Conservation (phyloP, 2,113 vertebrate species). For the Sinosuthora webbiana region DNA sequence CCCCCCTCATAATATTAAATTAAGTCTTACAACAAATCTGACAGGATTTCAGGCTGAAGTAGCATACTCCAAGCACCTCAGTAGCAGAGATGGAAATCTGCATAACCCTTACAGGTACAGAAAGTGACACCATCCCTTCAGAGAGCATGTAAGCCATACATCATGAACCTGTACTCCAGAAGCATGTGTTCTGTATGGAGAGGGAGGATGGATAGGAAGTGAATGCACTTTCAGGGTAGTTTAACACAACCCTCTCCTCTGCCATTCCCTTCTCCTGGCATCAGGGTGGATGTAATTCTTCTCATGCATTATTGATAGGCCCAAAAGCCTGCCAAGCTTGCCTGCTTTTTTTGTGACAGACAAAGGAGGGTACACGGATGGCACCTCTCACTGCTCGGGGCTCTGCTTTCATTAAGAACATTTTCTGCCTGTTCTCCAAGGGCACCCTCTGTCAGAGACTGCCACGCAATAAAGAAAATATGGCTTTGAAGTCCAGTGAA, state of each 20-base stretch:
- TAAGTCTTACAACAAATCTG: background rate
- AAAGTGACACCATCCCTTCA: background rate
- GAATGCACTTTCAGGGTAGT: background rate
- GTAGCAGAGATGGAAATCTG: background rate
- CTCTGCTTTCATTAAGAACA: slow-evolving; percentile 73
- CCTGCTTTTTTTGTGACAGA: slow-evolving; percentile 69
- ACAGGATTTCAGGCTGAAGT: background rate
- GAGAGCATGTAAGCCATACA: background rate
- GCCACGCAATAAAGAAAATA: slow-evolving; percentile 40
- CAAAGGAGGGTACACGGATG: slow-evolving; percentile 70
- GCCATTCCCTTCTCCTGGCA: slow-evolving; percentile 56
- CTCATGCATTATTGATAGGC: slow-evolving; percentile 83
- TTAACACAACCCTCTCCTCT: slow-evolving; percentile 28
- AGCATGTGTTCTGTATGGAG: background rate
- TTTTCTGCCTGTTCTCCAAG: slow-evolving; percentile 69
- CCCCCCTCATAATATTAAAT: background rate
- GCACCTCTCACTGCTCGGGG: slow-evolving; percentile 67
- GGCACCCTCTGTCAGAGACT: slow-evolving; percentile 63
- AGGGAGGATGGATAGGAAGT: background rate
- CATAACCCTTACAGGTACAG: background rate
- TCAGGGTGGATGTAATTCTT: slow-evolving; percentile 68
- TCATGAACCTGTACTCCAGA: background rate
- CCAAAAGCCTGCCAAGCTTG: slow-evolving; percentile 75
- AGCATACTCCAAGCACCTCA: background rate
- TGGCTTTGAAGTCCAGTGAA: slow-evolving; percentile 65